phyloP scores from a whole-genome alignment of 2,797 vertebrate species.

The Eutrigla gurnardus region DNA sequence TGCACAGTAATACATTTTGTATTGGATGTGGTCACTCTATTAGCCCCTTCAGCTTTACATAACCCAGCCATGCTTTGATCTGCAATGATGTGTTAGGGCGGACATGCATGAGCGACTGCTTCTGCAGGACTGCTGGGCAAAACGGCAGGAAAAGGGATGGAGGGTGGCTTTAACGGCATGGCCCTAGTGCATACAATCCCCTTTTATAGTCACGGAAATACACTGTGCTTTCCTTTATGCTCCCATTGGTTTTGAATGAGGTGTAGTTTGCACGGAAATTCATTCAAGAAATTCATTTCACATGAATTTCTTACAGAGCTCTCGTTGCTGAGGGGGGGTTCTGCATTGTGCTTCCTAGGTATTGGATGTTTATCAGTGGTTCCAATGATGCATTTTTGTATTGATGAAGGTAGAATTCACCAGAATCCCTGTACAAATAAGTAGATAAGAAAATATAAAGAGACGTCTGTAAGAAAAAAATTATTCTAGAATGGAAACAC shows the following conservation, averaged over 20 bases:
- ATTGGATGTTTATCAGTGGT: neutral
- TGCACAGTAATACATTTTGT: constrained; percentile 79
- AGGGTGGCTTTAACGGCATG: constrained; percentile 45
- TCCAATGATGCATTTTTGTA: constrained; percentile 1
- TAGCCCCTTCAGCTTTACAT: constrained; percentile 81
- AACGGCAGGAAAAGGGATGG: constrained; percentile 44
- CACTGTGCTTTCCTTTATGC: constrained; percentile 14
- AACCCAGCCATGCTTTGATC: constrained; percentile 75
- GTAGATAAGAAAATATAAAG: constrained; percentile 1
- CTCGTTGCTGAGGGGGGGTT: neutral
- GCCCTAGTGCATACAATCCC: constrained; percentile 36
- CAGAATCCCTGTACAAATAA: constrained; percentile 2
- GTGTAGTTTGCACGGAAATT: neutral
- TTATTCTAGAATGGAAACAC: neutral
- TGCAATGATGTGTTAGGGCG: constrained; percentile 70
- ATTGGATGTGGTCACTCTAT: constrained; percentile 81
- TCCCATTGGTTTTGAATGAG: neutral
- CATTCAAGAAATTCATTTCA: neutral
- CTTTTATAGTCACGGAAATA: constrained; percentile 28
- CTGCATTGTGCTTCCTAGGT: neutral
- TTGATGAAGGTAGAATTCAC: neutral
- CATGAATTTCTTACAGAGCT: neutral
- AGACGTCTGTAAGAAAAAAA: neutral
- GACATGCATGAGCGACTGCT: constrained; percentile 69
- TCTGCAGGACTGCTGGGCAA: constrained; percentile 38